Percentiles rank a stretch among this genome's conserved stretches.
Conservation (phyloP, 64 coral and sea anemone genomes). For the Pocillopora verrucosa region DNA sequence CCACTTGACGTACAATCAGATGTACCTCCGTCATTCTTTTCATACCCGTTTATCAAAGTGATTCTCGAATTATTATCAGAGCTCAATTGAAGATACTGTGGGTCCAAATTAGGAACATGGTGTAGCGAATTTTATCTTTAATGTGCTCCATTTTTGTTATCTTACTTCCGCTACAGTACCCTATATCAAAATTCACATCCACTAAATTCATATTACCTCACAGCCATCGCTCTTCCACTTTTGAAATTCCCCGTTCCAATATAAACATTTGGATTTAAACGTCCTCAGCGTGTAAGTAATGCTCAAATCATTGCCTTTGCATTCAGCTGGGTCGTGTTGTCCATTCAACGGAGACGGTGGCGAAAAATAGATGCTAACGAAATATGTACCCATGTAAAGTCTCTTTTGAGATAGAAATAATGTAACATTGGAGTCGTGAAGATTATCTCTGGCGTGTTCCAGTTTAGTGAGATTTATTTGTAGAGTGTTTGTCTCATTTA, state of each 20-base stretch:
- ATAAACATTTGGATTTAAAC: slow-evolving; percentile 64
- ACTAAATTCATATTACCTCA: not conserved
- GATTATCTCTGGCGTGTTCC: not conserved
- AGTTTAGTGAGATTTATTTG: not conserved
- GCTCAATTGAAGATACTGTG: no score
- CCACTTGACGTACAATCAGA: not conserved
- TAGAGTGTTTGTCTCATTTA: not conserved
- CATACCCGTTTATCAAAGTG: not conserved
- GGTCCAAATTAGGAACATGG: no score
- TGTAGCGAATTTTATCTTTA: no score
- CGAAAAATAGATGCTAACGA: slow-evolving; percentile 9
- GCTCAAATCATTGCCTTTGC: not conserved
- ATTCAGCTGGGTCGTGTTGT: not conserved
- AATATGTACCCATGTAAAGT: slow-evolving; percentile 7
- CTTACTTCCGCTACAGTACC: no score
- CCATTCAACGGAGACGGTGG: not conserved
- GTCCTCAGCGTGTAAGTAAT: slow-evolving; percentile 41
- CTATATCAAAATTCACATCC: no score
- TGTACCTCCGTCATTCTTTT: not conserved
- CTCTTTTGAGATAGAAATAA: not conserved
- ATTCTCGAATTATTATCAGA: not conserved
- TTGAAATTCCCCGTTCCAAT: slow-evolving; percentile 64
- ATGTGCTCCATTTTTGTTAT: no score
- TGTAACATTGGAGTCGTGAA: not conserved
- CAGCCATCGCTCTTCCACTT: slow-evolving; percentile 72